Conservation (phyloP, 2,797 vertebrate species). For the Botia kubotai region DNA sequence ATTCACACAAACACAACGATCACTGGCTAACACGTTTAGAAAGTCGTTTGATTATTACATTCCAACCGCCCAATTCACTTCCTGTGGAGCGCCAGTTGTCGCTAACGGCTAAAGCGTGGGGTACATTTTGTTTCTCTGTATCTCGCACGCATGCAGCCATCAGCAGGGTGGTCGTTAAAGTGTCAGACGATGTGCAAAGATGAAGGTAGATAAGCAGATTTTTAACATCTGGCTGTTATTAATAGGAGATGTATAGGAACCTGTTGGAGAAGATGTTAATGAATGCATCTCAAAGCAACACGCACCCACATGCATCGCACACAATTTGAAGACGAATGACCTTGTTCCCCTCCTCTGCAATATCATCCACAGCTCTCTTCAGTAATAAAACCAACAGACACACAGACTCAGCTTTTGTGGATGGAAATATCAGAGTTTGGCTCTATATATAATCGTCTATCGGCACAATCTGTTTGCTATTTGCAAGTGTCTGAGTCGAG, state of each 20-base stretch:
- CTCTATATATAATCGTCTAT: conserved; percentile 13
- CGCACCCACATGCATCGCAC: conserved; percentile 11
- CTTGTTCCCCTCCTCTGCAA: conserved; percentile 29
- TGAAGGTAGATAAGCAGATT: background rate
- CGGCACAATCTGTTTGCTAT: conserved; percentile 41
- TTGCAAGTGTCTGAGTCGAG: conserved; percentile 31
- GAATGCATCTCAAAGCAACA: conserved; percentile 19
- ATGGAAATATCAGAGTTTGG: conserved; percentile 43
- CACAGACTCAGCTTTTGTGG: conserved; percentile 26
- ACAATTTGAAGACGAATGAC: conserved; percentile 40
- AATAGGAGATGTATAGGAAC: background rate
- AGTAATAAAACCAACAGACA: conserved; percentile 24
- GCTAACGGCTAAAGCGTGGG: background rate
- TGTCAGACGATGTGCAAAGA: background rate
- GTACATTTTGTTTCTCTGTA: background rate
- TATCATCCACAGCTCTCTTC: conserved; percentile 39
- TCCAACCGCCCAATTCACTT: conserved; percentile 1
- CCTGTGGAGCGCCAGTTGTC: background rate
- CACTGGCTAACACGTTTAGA: background rate
- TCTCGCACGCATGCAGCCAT: background rate
- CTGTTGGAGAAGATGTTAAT: conserved; percentile 19
- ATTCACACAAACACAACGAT: background rate
- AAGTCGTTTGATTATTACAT: conserved; percentile 21
- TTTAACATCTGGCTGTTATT: conserved; percentile 17
- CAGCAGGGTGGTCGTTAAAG: background rate